Conservation (phyloP, 2,888 invertebrate genomes). For the Trichopoda pennipes region DNA sequence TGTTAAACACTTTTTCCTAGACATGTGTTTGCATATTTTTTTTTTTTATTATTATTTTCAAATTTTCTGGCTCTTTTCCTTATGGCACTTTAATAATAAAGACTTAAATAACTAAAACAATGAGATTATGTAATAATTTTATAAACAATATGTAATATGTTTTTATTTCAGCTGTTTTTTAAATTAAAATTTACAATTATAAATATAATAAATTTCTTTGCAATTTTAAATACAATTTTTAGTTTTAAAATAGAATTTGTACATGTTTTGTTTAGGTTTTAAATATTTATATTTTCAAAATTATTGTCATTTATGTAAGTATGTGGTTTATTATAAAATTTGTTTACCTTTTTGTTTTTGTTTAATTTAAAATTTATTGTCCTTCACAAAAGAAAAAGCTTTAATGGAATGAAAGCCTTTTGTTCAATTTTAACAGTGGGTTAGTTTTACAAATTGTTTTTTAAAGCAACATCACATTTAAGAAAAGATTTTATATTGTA, state of each 20-base stretch:
- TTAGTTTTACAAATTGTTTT: constrained; percentile 55
- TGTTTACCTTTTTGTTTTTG: constrained; percentile 1
- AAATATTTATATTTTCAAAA: constrained; percentile 56
- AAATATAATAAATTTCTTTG: constrained; percentile 36
- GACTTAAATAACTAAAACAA: constrained; percentile 73
- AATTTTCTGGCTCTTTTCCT: constrained; percentile 69
- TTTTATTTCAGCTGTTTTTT: constrained; percentile 12
- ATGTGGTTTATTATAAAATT: constrained; percentile 23
- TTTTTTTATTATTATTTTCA: constrained; percentile 45
- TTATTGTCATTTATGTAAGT: constrained; percentile 63
- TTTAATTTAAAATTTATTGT: constrained; percentile 60
- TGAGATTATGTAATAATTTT: constrained; percentile 75
- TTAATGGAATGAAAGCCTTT: constrained; percentile 53
- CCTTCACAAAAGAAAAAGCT: constrained; percentile 59
- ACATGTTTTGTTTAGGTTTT: constrained; percentile 54
- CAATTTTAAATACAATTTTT: constrained; percentile 18
- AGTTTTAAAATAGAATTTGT: constrained; percentile 46
- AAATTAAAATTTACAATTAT: constrained; percentile 15
- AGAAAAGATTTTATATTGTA: constrained; percentile 60
- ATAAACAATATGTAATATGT: constrained; percentile 50
- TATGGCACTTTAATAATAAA: constrained; percentile 75
- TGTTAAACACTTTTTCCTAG: constrained; percentile 50
- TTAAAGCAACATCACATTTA: constrained; percentile 76
- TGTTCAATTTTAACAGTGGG: constrained; percentile 40
- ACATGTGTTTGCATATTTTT: constrained; percentile 38